phyloP scores from a whole-genome alignment of 2,797 vertebrate species.

The Pristis pectinata region DNA sequence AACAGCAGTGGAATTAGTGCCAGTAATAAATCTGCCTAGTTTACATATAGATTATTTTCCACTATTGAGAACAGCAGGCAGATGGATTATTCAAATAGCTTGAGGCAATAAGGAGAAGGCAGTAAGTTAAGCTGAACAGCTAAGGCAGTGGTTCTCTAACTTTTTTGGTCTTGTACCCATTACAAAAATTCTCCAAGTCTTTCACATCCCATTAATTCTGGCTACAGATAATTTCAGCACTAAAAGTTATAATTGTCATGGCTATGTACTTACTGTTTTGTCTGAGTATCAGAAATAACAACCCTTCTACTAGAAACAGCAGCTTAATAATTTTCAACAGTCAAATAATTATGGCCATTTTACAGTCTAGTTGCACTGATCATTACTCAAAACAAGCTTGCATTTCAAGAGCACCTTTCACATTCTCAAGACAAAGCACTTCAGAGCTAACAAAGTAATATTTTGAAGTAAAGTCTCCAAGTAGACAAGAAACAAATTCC shows the following conservation, averaged over 20 bases:
- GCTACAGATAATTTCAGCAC: background rate
- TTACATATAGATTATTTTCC: background rate
- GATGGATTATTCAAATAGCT: slow-evolving; percentile 2
- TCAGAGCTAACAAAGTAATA: background rate
- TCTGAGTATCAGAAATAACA: background rate
- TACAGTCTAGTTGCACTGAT: background rate
- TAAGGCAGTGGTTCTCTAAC: background rate
- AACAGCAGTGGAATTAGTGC: background rate
- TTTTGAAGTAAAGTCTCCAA: background rate
- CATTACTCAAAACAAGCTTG: background rate
- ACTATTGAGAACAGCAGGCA: background rate
- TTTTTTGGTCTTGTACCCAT: background rate
- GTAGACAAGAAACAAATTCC: background rate
- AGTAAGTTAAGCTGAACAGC: background rate
- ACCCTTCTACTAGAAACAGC: background rate
- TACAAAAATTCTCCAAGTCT: background rate
- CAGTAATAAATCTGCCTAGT: slow-evolving; percentile 21
- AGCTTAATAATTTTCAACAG: background rate
- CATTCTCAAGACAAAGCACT: background rate
- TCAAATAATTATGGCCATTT: background rate
- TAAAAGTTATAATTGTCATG: background rate
- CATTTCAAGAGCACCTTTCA: background rate
- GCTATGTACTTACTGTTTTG: background rate
- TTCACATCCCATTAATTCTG: background rate
- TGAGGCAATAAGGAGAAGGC: slow-evolving; percentile 10